Base-by-base conservation (phyloP, 2,888 invertebrate genomes). In the Lepidochrysops patricia region DNA sequence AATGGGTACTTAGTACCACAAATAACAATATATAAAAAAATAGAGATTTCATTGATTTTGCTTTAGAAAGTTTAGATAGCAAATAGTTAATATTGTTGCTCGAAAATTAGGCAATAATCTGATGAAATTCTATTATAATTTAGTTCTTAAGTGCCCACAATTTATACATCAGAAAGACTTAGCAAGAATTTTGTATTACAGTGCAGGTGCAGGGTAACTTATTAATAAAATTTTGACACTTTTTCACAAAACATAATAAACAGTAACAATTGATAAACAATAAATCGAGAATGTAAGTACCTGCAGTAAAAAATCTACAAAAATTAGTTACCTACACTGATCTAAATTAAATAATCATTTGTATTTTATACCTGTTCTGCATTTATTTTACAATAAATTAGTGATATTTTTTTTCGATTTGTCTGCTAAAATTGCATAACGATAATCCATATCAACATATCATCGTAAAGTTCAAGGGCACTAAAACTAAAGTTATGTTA, bases 381-480 rank as follows among this genome's bases (percentile, higher is more conserved):
- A 43, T 43, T 43, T 43, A 43, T 43, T 43, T 43, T 43, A 19
- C 23, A 19, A 43, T 43, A 9, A 3, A 19, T 43, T 43, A 19
- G 43, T 19, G 19, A 43, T 1, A 43, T 43, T 3, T 43, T 19
- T 43, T 43, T 43, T 43, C 12, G 19, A 43, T 37, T 29, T 54
- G 9, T 32, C 4, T 19, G 32, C 19, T 27, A 54, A 32, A 54
- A 23, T 29, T 43, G 43, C 37, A 12, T 23, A 43, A 43, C 43
- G 19, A 54, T 54, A 54, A 32, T 54, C 54, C 54, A 32, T 54
- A 54, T 54, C 29, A 54, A 54, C 29, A 54, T 54, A 54, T 54
- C 54, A 54, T 19, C 15, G 9, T 54, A 54, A 43, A 43, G 19
- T 43, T 19, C 9, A 43, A 43, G 43, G 43, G 43, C 43, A 43